Evolutionary conservation across 2,888 invertebrate species (phyloP), one percentile per base, ranked within the genome.

Genomic region (Lycocerus yunnanus): DNA sequence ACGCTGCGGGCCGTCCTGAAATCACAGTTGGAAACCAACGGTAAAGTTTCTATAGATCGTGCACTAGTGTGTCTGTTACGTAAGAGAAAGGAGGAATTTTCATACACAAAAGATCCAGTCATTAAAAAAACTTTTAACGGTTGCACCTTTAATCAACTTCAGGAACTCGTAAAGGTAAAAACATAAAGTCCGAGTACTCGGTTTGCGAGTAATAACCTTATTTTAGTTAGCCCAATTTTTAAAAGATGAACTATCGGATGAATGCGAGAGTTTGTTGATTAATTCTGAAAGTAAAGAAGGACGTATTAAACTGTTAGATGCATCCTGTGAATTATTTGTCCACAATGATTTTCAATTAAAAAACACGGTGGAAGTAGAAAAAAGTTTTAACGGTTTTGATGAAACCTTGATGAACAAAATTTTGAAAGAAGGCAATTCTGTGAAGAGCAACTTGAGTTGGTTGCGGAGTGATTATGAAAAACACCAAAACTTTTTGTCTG

Each of bases 401-500:
- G 69, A 63, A 43, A 58, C n/a, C 20, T 58, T 65, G 11, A 24
- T 21, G 65, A 69, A 21, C 10, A 16, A 10, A 67, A 61, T 18
- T 43, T 15, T 6, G 6, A 75, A 67, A 27, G 21, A 63, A n/a
- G 76, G 71, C 3, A 27, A 4, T n/a, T 43, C 43, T n/a, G 1
- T n/a, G 8, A 43, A n/a, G n/a, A n/a, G 8, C 5, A n/a, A 43
- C 43, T 43, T 43, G n/a, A 43, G n/a, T 43, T 79, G 76, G 77
- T 68, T 79, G 5, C 74, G 77, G 69, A 68, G 18, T 0, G 66
- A 73, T 18, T 78, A 78, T 58, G 66, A 71, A 14, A 71, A 68
- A 15, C 69, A 77, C 18, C 61, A 77, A 58, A 18, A 11, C 4
- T 72, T 69, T 66, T 66, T 82, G n/a, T 70, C 78, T 3, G 89